Base-by-base conservation (phyloP, 2,113 vertebrate species). In the Corydoras sp. region DNA sequence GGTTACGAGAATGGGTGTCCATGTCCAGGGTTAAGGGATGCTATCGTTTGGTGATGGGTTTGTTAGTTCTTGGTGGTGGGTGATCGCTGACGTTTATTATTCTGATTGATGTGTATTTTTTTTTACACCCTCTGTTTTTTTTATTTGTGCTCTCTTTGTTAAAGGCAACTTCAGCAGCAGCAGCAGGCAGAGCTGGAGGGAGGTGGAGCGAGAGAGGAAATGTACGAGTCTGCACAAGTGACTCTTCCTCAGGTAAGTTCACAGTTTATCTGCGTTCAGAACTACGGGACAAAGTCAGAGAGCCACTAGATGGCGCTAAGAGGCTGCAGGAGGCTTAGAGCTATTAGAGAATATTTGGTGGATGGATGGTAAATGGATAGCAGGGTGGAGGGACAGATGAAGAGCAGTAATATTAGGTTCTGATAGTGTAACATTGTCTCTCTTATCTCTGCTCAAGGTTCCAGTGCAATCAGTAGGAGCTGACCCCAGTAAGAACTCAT, bases 101-200 rank as follows among this genome's bases (percentile, higher is more conserved):
- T 59, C 43, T 59, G 1, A 62, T 24, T 29, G 7, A 66, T 49
- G 56, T 10, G 35, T 14, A 61, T 43, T 74, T 1, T 53, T 14
- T 72, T 12, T 48, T 5, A 30, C 12, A 30, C n/a, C 65, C 51
- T 65, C 53, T 43, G 8, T 71, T n/a, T 30, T 6, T 50, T 31
- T 11, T 6, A 71, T 30, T 15, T 12, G 72, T 11, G 65, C 24
- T 67, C 4, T 69, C 24, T 48, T 14, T 58, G 15, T n/a, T 54
- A 3, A 15, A 89, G 88, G 79, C 90, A 90, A 77, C 72, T 88
- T 3, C 95, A 93, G 73, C 92, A 92, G 75, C 83, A 84, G 1
- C 93, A 93, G 64, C 93, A 94, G 78, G 72, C 92, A 0, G 95
- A 96, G 67, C 74, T 96, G 59, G 95, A 95, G 11, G 91, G 91